These are phyloP conservation scores for Drosophila serrata DNA, from an alignment of 1,140 invertebrate genomes.

Conservation along the genomic window DNA sequence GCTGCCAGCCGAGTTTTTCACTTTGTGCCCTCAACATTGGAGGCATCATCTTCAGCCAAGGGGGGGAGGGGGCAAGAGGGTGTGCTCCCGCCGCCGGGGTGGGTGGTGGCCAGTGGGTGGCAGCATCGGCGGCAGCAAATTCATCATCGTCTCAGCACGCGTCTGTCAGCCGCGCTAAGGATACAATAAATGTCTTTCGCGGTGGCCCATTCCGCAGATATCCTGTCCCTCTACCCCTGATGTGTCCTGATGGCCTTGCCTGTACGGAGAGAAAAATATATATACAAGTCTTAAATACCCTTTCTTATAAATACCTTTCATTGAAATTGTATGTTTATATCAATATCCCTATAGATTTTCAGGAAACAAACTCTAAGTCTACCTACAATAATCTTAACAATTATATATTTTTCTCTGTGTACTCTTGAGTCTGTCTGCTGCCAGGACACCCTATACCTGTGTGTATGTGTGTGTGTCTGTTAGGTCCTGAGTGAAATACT, in stretches of 20 bases:
- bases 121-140: slow-evolving; percentile 61
- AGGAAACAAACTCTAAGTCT: not conserved
- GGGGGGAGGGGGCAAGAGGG: not conserved
- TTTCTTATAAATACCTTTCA: not conserved
- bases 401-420: not conserved
- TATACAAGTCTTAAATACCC: not conserved
- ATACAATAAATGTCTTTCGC: slow-evolving; percentile 83
- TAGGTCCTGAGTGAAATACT: slow-evolving; percentile 73
- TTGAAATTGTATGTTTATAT: not conserved
- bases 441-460: slow-evolving; percentile 43
- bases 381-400: not conserved
- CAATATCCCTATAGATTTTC: not conserved
- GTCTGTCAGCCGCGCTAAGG: slow-evolving; percentile 79
- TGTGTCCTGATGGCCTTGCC: slow-evolving; percentile 29
- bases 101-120: not conserved
- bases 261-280: slow-evolving; percentile 6
- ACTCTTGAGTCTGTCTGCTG: not conserved
- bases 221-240: slow-evolving; percentile 30
- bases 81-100: not conserved
- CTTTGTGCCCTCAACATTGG: slow-evolving; percentile 48
- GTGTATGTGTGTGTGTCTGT: not conserved
- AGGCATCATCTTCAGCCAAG: slow-evolving; percentile 9
- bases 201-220: slow-evolving; percentile 51
- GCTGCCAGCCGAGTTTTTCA: slow-evolving; percentile 52
- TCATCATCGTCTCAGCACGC: slow-evolving; percentile 82